Evolutionary conservation across 2,888 invertebrate species (phyloP).

Genomic region (Anthophora plumipes): DNA sequence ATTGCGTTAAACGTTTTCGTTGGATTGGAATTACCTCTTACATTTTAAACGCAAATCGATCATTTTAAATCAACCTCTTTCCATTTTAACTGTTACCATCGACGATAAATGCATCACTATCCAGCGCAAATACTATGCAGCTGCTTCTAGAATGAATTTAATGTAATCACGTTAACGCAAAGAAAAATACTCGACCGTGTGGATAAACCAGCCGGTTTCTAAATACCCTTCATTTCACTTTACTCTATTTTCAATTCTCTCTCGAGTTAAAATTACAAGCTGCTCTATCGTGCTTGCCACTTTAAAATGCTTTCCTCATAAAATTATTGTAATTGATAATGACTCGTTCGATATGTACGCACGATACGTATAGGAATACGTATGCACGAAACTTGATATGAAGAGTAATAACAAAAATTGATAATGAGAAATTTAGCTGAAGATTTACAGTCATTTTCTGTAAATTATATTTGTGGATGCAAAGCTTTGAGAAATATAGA

Average conservation of each 20-base stretch:
- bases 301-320: no score
- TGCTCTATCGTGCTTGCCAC: not conserved
- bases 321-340: no score
- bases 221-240: slow-evolving; percentile 1
- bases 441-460: no score
- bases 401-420: no score
- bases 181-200: slow-evolving; percentile 22
- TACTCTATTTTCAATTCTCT: not conserved
- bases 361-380: no score
- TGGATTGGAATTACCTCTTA: slow-evolving; percentile 25
- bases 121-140: slow-evolving; percentile 8
- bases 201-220: not conserved
- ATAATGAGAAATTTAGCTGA: no score
- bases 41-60: slow-evolving; percentile 15
- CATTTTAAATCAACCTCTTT: slow-evolving; percentile 5
- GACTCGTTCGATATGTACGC: no score
- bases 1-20: not conserved
- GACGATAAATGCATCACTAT: slow-evolving; percentile 4
- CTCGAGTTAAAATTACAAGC: not conserved
- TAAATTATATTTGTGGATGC: no score
- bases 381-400: no score
- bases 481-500: no score
- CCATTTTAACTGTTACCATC: slow-evolving; percentile 3
- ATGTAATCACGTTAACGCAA: slow-evolving; percentile 7
- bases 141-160: slow-evolving; percentile 19